These are phyloP conservation scores for Itoplectis maculator DNA, from an alignment of 2,888 invertebrate species.

Conservation along the genomic window DNA sequence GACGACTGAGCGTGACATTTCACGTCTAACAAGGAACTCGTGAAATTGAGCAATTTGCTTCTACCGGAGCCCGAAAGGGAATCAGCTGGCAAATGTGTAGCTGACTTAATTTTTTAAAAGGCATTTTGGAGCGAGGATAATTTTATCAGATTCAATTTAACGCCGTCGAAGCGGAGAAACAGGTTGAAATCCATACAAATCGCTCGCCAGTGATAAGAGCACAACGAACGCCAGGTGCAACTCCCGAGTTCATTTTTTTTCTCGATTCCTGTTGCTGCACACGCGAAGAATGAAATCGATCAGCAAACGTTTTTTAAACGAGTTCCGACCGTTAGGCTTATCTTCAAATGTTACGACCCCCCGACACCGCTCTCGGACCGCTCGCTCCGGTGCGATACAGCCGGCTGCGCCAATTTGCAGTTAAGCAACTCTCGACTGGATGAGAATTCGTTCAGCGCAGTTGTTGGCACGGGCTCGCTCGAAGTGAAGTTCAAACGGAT, in stretches of 20 bases:
- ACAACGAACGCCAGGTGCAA: background rate
- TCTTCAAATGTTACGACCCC: conserved; percentile 13
- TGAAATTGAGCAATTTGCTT: background rate
- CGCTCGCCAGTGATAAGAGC: background rate
- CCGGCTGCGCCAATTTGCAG: conserved; percentile 44
- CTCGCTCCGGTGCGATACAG: conserved; percentile 10
- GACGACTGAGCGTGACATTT: no score
- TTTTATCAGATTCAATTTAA: no score
- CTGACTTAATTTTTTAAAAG: no score
- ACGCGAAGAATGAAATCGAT: background rate
- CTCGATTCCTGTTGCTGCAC: background rate
- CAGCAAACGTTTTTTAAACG: conserved; percentile 10
- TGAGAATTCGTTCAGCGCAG: conserved; percentile 39
- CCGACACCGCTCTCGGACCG: conserved; percentile 10
- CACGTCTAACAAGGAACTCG: background rate
- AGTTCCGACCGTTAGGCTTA: conserved; percentile 25
- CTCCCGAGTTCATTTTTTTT: background rate
- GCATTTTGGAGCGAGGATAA: no score
- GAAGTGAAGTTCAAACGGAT: conserved; percentile 13
- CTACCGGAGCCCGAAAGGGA: background rate
- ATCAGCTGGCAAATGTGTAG: no score
- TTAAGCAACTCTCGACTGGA: conserved; percentile 38
- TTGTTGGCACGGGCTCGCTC: conserved; percentile 17
- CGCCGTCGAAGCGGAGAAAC: background rate
- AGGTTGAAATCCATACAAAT: background rate